phyloP scores from a whole-genome alignment of 1,140 invertebrate species.

The Drosophila neocordata region DNA sequence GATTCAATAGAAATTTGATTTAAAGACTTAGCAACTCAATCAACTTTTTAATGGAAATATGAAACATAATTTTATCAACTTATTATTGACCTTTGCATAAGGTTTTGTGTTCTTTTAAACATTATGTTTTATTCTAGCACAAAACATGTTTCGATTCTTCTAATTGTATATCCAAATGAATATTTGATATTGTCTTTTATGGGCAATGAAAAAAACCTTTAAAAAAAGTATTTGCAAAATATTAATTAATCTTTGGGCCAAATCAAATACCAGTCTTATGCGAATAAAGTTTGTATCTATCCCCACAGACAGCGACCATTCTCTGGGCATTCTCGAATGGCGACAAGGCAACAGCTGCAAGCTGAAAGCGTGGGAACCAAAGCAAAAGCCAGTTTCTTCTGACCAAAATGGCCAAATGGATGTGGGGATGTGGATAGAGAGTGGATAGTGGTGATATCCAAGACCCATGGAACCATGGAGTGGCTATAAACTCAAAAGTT shows the following conservation, averaged over 20 bases:
- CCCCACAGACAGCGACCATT: conserved; percentile 9
- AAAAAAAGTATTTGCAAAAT: conserved; percentile 13
- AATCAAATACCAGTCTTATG: conserved; percentile 50
- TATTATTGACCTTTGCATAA: too few species aligned
- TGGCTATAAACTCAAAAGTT: conserved; percentile 24
- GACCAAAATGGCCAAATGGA: not conserved
- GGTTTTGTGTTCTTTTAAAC: too few species aligned
- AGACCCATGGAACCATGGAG: not conserved
- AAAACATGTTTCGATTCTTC: too few species aligned
- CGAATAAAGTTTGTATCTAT: conserved; percentile 41
- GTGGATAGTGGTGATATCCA: not conserved
- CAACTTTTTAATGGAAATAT: too few species aligned
- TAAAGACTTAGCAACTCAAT: too few species aligned
- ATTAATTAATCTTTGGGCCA: conserved; percentile 52
- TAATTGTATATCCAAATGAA: too few species aligned
- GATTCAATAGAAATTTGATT: too few species aligned
- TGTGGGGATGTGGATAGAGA: not conserved
- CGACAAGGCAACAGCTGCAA: conserved; percentile 41
- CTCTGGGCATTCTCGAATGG: conserved; percentile 48
- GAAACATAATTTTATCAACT: too few species aligned
- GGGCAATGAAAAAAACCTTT: not conserved
- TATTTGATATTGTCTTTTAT: not conserved
- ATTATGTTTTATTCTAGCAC: too few species aligned
- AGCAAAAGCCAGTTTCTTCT: conserved; percentile 10
- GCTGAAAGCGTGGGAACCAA: conserved; percentile 44